phyloP scores from a whole-genome alignment of 2,797 vertebrate species.

The Vespertilio murinus region DNA sequence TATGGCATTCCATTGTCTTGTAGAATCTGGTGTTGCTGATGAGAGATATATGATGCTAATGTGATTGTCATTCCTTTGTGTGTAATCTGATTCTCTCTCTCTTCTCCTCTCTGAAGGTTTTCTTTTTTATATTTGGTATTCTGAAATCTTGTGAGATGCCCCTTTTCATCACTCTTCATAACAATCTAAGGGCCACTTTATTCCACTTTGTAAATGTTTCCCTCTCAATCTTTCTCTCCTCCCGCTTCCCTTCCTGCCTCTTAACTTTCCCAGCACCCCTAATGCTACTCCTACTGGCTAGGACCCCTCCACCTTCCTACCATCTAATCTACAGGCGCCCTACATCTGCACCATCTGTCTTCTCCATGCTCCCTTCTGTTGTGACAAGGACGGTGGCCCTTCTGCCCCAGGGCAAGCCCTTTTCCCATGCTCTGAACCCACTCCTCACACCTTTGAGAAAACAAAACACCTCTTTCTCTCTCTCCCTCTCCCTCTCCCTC shows the following conservation, averaged over 20 bases:
- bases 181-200: not conserved
- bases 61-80: not conserved
- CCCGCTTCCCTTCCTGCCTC: not conserved
- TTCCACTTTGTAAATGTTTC: not conserved
- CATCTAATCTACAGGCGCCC: not conserved
- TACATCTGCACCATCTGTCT: too few relatives aligned
- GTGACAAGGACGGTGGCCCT: not conserved
- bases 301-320: not conserved
- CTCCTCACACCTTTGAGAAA: not conserved
- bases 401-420: not conserved
- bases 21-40: not conserved
- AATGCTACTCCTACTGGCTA: not conserved
- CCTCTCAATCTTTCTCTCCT: not conserved
- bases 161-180: not conserved
- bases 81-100: not conserved
- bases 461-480: not conserved
- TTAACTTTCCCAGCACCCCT: not conserved
- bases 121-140: not conserved
- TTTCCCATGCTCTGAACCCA: not conserved
- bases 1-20: accelerated
- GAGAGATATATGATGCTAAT: accelerated
- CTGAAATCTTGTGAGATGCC: not conserved
- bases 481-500: not conserved
- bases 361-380: not conserved
- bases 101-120: not conserved